Evolutionary conservation across 2,113 vertebrate genomes (phyloP).

Genomic region (Gymnogyps californianus): DNA sequence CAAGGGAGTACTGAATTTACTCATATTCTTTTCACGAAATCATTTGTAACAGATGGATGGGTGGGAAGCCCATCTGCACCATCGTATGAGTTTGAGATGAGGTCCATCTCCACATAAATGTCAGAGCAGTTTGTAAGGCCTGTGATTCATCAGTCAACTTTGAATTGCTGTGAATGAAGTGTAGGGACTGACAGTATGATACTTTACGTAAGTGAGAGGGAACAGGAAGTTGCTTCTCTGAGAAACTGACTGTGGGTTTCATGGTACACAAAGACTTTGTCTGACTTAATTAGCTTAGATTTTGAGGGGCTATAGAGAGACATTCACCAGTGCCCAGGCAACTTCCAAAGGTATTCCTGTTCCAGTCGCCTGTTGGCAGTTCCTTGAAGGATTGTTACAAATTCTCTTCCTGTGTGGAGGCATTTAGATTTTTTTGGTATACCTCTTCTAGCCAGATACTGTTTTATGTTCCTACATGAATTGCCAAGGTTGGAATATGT

Average conservation of each 20-base stretch:
- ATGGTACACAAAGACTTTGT: not conserved
- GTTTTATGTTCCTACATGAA: not conserved
- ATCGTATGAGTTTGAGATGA: constrained; percentile 15
- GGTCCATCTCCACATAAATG: constrained; percentile 40
- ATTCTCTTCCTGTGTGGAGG: not conserved
- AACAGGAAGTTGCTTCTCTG: constrained; percentile 10
- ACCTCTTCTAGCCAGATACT: not conserved
- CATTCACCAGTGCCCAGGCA: not conserved
- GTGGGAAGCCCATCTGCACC: constrained; percentile 63
- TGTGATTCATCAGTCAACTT: constrained; percentile 53
- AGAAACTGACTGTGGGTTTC: not conserved
- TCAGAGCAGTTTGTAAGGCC: constrained; percentile 45
- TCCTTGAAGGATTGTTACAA: not conserved
- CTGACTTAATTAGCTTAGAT: not conserved
- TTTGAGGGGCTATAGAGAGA: not conserved
- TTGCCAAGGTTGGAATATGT: not conserved
- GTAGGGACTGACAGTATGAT: not conserved
- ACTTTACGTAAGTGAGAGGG: constrained; percentile 15
- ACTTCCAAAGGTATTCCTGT: not conserved
- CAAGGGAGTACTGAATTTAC: constrained; percentile 14
- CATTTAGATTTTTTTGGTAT: not conserved
- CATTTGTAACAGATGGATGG: constrained; percentile 51
- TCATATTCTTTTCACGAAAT: not conserved
- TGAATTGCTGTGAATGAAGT: constrained; percentile 46
- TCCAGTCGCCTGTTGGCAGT: not conserved